Evolutionary conservation across 2,113 vertebrate genomes (phyloP).

Genomic region (Sapayoa aenigma): DNA sequence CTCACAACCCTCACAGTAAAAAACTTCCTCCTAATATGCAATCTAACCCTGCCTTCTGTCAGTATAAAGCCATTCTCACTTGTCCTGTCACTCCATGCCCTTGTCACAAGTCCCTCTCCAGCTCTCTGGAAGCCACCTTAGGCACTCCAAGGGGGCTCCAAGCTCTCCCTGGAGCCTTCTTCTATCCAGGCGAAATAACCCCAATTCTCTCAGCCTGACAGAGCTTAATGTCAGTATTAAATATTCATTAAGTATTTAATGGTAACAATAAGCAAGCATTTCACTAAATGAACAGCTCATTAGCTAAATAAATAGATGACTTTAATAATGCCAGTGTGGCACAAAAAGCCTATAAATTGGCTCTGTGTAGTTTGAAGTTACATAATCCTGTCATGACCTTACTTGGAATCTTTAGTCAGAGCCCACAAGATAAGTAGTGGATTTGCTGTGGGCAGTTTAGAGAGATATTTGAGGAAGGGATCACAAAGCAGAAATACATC

Average conservation of each 20-base stretch:
- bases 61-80: not conserved
- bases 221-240: not conserved
- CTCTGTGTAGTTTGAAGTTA: not conserved
- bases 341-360: not conserved
- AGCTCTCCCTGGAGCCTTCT: not conserved
- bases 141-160: not conserved
- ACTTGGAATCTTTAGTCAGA: not conserved
- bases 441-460: not conserved
- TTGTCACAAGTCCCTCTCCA: not conserved
- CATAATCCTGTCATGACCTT: not conserved
- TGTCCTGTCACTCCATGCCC: not conserved
- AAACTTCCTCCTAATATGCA: not conserved
- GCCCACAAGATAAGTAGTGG: not conserved
- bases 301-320: not conserved
- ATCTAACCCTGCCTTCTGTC: not conserved
- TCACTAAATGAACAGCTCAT: not conserved
- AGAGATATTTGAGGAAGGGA: not conserved
- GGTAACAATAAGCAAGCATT: not conserved
- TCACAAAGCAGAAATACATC: not conserved
- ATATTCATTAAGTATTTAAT: not conserved
- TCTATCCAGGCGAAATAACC: not conserved
- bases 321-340: accelerated
- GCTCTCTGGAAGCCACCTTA: not conserved
- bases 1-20: not conserved
- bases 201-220: not conserved